These are phyloP conservation scores for Danio albolineatus DNA, from an alignment of 2,797 vertebrate species.

Conservation along the genomic window DNA sequence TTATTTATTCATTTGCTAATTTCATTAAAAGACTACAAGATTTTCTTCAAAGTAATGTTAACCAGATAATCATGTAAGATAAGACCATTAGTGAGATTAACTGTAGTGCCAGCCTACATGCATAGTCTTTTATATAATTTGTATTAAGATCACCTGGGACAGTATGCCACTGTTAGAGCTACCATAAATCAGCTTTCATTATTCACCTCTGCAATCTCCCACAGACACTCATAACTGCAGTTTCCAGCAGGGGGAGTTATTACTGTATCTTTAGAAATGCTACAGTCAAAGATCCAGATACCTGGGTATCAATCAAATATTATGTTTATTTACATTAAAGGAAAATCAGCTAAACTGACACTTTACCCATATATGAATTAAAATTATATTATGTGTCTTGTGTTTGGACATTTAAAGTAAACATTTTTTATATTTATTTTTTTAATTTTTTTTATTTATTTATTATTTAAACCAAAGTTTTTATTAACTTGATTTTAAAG, in stretches of 20 bases:
- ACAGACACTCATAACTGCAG: constrained; percentile 6
- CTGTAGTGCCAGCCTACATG: neutral
- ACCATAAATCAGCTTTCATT: neutral
- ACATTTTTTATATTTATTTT: neutral
- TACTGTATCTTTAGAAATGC: constrained; percentile 21
- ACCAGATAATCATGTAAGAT: neutral
- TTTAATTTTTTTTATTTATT: too few relatives aligned
- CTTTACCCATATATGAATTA: neutral
- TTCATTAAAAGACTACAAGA: neutral
- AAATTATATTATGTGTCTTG: neutral
- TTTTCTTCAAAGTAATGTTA: neutral
- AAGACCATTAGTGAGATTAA: neutral
- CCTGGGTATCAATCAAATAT: neutral
- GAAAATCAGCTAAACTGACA: neutral
- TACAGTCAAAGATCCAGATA: neutral
- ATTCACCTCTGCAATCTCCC: neutral
- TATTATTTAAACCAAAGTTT: too few relatives aligned
- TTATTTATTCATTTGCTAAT: too few relatives aligned
- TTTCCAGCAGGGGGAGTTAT: constrained; percentile 53
- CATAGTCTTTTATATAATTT: neutral
- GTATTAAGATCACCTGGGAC: neutral
- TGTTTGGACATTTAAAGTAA: neutral
- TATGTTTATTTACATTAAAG: neutral
- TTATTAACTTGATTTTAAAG: too few relatives aligned
- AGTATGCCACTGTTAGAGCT: neutral